Conservation (phyloP, 2,797 vertebrate species). For the Rhinoraja longicauda region DNA sequence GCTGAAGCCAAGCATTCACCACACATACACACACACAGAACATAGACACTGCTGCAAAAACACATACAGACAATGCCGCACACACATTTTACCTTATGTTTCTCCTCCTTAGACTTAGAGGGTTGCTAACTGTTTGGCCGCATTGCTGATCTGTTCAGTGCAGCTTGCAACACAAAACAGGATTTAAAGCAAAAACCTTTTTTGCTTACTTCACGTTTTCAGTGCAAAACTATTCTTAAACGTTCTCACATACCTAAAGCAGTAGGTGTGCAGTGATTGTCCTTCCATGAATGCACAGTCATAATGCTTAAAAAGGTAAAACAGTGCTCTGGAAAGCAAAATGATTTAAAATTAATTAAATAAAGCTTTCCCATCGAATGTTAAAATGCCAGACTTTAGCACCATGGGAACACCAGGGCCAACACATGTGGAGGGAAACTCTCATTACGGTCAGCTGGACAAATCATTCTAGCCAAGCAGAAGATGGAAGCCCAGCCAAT, state of each 20-base stretch:
- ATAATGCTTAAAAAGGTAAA: background rate
- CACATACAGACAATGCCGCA: background rate
- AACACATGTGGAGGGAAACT: background rate
- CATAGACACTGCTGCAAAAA: background rate
- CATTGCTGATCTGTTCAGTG: background rate
- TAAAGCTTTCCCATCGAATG: background rate
- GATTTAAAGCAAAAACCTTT: background rate
- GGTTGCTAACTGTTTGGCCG: background rate
- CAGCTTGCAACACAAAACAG: background rate
- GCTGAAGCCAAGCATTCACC: constrained; percentile 27
- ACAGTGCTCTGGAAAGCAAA: background rate
- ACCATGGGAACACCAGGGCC: background rate
- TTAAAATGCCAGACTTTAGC: background rate
- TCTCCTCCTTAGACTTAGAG: background rate
- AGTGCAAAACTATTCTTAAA: background rate
- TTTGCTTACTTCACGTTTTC: background rate
- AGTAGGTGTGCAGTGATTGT: background rate
- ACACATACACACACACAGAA: background rate
- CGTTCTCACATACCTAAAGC: background rate
- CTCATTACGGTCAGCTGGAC: background rate
- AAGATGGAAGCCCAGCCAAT: background rate
- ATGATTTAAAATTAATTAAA: background rate
- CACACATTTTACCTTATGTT: background rate
- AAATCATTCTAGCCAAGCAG: background rate
- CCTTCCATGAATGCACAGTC: background rate